Conservation (phyloP, 2,113 vertebrate genomes). For the Dendropsophus ebraccatus region DNA sequence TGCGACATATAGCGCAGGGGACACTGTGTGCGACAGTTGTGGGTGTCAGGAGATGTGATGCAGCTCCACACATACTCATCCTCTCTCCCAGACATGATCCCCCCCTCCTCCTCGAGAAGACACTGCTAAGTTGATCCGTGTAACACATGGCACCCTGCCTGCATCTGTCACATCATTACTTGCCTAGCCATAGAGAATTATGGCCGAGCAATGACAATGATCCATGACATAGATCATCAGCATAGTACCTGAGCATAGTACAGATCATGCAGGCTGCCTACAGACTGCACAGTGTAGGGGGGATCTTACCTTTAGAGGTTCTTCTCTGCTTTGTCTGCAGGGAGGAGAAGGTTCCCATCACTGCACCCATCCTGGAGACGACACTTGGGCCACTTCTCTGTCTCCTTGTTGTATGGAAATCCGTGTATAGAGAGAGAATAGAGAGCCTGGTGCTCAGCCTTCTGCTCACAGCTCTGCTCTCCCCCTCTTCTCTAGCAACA, state of each 20-base stretch:
- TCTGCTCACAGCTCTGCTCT: constrained; percentile 66
- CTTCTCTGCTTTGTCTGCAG: constrained; percentile 94
- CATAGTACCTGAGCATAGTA: neutral
- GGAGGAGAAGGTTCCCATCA: constrained; percentile 95
- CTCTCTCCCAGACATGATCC: neutral
- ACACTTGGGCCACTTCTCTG: constrained; percentile 66
- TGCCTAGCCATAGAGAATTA: neutral
- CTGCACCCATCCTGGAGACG: constrained; percentile 87
- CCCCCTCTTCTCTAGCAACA: constrained; percentile 55
- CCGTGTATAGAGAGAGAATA: constrained; percentile 64
- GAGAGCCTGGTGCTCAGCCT: constrained; percentile 72
- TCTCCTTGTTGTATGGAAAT: constrained; percentile 60
- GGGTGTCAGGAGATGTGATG: neutral
- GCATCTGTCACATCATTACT: neutral
- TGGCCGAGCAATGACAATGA: neutral
- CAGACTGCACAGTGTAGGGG: constrained; percentile 36
- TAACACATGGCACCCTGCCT: neutral
- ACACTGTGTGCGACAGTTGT: neutral
- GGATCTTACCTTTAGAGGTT: constrained; percentile 89
- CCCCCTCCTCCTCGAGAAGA: neutral
- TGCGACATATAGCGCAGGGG: neutral
- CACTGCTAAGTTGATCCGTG: neutral
- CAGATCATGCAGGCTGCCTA: constrained; percentile 17
- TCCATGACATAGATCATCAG: neutral
- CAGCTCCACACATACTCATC: neutral